phyloP scores from a whole-genome alignment of 2,797 vertebrate genomes.

The Falco novaeseelandiae region DNA sequence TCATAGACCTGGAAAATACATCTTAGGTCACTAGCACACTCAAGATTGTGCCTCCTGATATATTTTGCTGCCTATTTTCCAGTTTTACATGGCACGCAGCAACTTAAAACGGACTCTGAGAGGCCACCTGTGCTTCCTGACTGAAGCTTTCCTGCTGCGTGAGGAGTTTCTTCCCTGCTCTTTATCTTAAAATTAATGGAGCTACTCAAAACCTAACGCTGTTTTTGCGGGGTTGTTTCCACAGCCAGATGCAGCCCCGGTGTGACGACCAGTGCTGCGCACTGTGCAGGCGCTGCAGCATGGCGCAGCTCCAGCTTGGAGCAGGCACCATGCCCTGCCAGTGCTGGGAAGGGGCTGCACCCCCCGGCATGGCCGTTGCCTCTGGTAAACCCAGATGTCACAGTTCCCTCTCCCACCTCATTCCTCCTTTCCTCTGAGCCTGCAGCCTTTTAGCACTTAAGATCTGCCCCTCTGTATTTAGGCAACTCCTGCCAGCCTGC shows the following conservation, averaged over 20 bases:
- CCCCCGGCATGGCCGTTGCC: not conserved
- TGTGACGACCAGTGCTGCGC: rapidly evolving
- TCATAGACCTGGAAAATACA: slow-evolving; percentile 16
- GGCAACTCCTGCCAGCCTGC: too few species aligned
- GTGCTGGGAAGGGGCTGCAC: not conserved
- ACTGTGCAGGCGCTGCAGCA: too few species aligned
- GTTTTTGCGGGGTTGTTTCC: not conserved
- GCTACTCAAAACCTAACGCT: not conserved
- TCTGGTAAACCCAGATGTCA: rapidly evolving
- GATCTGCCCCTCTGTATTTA: rapidly evolving
- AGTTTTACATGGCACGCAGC: not conserved
- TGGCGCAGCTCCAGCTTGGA: rapidly evolving
- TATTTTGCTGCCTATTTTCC: not conserved
- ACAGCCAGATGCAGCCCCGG: not conserved
- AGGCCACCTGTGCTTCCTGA: not conserved
- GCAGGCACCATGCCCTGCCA: rapidly evolving
- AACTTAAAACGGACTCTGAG: not conserved
- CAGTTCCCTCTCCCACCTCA: not conserved
- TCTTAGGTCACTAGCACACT: not conserved
- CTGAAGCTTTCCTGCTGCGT: not conserved
- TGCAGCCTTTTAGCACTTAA: not conserved
- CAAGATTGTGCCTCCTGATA: not conserved
- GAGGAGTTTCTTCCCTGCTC: not conserved
- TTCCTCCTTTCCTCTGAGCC: not conserved
- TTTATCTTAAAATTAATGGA: not conserved